Base-by-base conservation (phyloP, 2,888 invertebrate species). In the Drosophila rubida region DNA sequence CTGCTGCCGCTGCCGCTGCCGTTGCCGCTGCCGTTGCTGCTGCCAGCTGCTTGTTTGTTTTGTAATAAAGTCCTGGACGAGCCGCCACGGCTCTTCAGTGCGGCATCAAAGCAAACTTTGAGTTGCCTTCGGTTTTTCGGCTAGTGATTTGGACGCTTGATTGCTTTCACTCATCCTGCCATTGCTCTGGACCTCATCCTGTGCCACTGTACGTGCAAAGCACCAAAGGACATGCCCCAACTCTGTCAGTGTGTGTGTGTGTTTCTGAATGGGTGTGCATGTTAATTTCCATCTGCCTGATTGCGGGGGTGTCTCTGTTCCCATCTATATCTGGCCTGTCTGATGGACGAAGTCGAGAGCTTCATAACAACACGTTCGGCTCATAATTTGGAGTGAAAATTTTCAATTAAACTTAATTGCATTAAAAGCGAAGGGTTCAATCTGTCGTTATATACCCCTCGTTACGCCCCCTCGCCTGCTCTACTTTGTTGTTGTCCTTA, bases 331-430 rank as follows among this genome's bases (percentile, higher is more conserved):
- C 32, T 32, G 32, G 11, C n/a, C 11, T 32, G 32, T 25, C 19
- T 25, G 25, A 27, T 32, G 25, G 41, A 57, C 7, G 25, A 7
- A 4, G 25, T 72, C 50, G 49, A 49, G 62, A 48, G 67, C 46
- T 57, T 61, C 74, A 78, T 68, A 70, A 82, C 73, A 80, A 80
- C 85, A 85, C 85, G 85, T 85, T 85, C 85, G 79, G 50, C 89
- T 89, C 87, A 86, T 86, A 86, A 89, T 86, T 89, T 87, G 78
- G 86, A 86, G 85, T 88, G 85, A 81, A 86, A 85, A 86, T 86
- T 86, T 86, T 86, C 89, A 86, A 86, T 86, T 86, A 87, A 86
- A 87, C 89, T 87, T 86, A 86, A 86, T 86, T 86, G 85, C 85
- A 81, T 88, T 88, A 84, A 84, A 84, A 87, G 88, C 88, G 87